Conservation (phyloP, 2,797 vertebrate genomes). For the Cossypha niveicapilla region DNA sequence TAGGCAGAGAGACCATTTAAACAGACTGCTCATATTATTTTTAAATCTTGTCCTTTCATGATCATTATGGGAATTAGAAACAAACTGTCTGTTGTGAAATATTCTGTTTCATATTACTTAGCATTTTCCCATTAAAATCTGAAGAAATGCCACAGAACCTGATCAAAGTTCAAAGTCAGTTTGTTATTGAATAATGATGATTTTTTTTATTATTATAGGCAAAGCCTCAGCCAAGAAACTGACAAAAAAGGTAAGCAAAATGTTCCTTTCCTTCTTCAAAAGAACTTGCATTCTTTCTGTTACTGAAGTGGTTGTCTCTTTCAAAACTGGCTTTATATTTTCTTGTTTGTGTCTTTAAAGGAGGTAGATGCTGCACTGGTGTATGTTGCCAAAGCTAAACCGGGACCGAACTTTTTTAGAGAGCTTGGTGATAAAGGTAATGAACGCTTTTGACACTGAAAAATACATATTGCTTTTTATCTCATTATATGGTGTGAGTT, state of each 20-base stretch:
- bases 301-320: constrained; percentile 8
- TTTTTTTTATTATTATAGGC: constrained; percentile 74
- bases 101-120: constrained; percentile 60
- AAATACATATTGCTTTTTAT: not conserved
- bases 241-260: constrained; percentile 80
- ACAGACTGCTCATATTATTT: constrained; percentile 26
- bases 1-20: not conserved
- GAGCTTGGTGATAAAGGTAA: constrained; percentile 89
- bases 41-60: constrained; percentile 43
- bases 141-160: constrained; percentile 51
- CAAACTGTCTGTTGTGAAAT: constrained; percentile 27
- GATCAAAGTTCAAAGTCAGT: constrained; percentile 60
- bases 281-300: constrained; percentile 47
- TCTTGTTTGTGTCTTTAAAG: constrained; percentile 75
- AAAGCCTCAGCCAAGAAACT: constrained; percentile 83
- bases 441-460: not conserved
- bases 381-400: constrained; percentile 73
- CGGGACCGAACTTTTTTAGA: constrained; percentile 86
- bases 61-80: constrained; percentile 29
- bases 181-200: constrained; percentile 53
- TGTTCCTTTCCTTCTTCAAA: constrained; percentile 15
- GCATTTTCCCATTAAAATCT: constrained; percentile 48
- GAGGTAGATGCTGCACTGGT: constrained; percentile 80
- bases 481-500: not conserved
- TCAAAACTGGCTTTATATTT: constrained; percentile 48